Evolutionary conservation across 2,797 vertebrate genomes (phyloP).

Genomic region (Vultur gryphus): DNA sequence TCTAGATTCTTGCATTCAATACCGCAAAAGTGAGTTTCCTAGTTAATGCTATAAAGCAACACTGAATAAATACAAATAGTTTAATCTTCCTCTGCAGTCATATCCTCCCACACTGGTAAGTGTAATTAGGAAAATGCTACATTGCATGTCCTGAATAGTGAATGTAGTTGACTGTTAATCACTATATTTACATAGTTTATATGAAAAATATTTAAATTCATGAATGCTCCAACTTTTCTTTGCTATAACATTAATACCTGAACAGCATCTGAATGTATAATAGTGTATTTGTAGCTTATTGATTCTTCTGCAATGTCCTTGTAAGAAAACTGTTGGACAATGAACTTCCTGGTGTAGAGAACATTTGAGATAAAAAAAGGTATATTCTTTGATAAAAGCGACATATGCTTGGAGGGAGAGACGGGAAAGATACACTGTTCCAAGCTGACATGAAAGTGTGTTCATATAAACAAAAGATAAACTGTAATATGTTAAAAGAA

Average conservation of each 20-base stretch:
- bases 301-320: background rate
- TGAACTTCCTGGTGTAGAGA: background rate
- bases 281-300: background rate
- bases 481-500: constrained; percentile 26
- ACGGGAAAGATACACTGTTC: background rate
- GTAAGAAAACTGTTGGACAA: constrained; percentile 13
- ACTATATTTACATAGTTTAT: constrained; percentile 69
- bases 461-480: constrained; percentile 39
- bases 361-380: background rate
- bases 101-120: constrained; percentile 61
- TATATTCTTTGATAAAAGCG: background rate
- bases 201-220: constrained; percentile 71
- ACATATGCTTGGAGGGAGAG: background rate
- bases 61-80: constrained; percentile 72
- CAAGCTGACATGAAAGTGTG: background rate
- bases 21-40: constrained; percentile 23
- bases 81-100: constrained; percentile 65
- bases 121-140: constrained; percentile 72
- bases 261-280: constrained; percentile 34
- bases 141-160: constrained; percentile 55
- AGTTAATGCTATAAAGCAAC: constrained; percentile 63
- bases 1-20: constrained; percentile 4
- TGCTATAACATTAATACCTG: constrained; percentile 52
- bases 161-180: constrained; percentile 71
- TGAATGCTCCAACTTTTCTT: constrained; percentile 53